Evolutionary conservation across 30 jellyfish, hydroid and myxozoan genomes (phyloP), one percentile per base, ranked within the genome.

Genomic region (Cassiopea andromeda): DNA sequence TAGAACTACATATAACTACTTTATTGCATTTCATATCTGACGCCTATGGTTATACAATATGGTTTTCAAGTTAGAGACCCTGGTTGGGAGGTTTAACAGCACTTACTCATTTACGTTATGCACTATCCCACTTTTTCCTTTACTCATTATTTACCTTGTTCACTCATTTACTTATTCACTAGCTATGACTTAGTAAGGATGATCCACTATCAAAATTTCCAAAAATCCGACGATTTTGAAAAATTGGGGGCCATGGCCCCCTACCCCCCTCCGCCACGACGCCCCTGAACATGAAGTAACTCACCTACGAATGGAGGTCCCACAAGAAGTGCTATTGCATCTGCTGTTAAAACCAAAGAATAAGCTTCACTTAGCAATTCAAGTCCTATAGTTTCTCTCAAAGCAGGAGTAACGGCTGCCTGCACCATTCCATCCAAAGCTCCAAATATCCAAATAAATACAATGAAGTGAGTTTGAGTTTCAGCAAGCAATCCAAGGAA

Each of bases 301-400:
- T 10, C 48, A 85, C 93, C 93, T 3, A 85, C 82, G 48, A 85
- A 73, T 14, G 93, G 93, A 1, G 94, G 90, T 15, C 94, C 94
- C n/a, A 87, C 75, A 83, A 87, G 54, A 19, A 78, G 59, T 1
- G 94, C 48, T 7, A 48, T 44, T 7, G 90, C 87, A 77, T 38
- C 80, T 9, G 78, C 79, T 2, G 81, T 43, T 17, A 87, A 60
- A 5, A 60, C 15, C 71, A 87, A 27, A 0, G 94, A 66, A 16
- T 50, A 27, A 2, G 90, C 94, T 49, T 77, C 94, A 54, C 85
- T 48, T 18, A 78, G 48, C 1, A 44, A 54, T 1, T 46, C 54
- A 16, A 77, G 60, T 15, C 94, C 90, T 5, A 71, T 66, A 16
- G 69, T 68, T 3, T 60, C 18, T 48, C 94, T 66, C 54, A 78